Base-by-base conservation (phyloP, 2,888 invertebrate genomes). In the Chrysodeixis includens region DNA sequence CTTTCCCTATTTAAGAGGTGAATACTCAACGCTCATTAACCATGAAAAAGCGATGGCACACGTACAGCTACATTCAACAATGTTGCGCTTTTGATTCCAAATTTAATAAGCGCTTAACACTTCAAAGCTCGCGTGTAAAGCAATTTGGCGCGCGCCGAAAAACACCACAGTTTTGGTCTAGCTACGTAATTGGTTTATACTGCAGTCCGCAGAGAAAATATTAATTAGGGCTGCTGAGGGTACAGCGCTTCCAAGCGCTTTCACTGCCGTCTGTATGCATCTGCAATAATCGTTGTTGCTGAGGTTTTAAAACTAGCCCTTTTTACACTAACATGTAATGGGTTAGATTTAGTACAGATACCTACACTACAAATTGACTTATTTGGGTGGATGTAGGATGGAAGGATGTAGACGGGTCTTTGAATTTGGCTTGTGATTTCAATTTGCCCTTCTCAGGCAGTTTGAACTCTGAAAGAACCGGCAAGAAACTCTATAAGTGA, bases 21-120 rank as follows among this genome's bases (percentile, higher is more conserved):
- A 62, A 71, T 59, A 61, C 70, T 71, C 62, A 71, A 59, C 73
- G 74, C 74, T 69, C 75, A 72, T 75, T 66, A 73, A 71, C 71
- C 58, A 72, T 64, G 79, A 67, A 72, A 40, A 62, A 32, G 70
- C 52, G 70, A 74, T 74, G 78, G 79, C 78, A 80, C 83, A 79
- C 76, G 81, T 85, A 86, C 81, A 74, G 59, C 62, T 66, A 74
- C 70, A 74, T 66, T 74, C 70, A 70, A 86, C 89, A 90, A 88
- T 90, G 90, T 91, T 90, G 90, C 90, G 89, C 90, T 91, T 89
- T 90, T 86, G 90, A 87, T 90, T 89, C 88, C 91, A 81, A 93
- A 94, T 93, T 93, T 93, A 94, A 94, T 94, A 94, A 93, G 87
- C 93, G 91, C 88, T 92, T 93, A 93, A 92, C 93, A 93, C 93